Evolutionary conservation across 1,140 invertebrate species (phyloP).

Genomic region (Mizuhopecten yessoensis): DNA sequence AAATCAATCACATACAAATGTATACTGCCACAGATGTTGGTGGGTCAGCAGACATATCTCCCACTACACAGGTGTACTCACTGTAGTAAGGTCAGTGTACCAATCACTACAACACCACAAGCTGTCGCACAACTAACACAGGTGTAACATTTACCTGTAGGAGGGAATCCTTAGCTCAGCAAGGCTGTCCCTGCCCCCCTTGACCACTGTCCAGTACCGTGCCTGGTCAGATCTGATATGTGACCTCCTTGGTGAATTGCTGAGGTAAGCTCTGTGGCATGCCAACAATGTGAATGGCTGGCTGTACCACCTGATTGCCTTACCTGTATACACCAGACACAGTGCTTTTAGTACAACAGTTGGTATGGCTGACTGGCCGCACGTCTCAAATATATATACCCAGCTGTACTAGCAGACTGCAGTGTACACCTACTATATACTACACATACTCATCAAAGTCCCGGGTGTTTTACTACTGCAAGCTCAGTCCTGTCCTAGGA

Average conservation of each 20-base stretch:
- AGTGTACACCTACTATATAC: background rate
- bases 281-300: background rate
- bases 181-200: background rate
- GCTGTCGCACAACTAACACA: background rate
- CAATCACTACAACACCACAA: background rate
- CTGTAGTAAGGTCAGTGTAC: background rate
- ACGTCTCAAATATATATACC: background rate
- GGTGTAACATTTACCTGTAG: background rate
- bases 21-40: background rate
- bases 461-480: background rate
- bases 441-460: background rate
- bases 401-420: background rate
- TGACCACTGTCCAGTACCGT: background rate
- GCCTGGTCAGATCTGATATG: background rate
- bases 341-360: background rate
- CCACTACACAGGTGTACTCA: background rate
- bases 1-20: background rate
- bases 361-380: background rate
- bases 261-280: slow-evolving; percentile 18
- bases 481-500: background rate
- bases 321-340: background rate
- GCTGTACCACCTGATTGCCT: background rate
- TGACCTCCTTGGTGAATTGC: background rate
- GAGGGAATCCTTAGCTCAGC: background rate
- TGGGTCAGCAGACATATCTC: background rate